Evolutionary conservation across 2,797 vertebrate genomes (phyloP).

Genomic region (Silurus lanzhouensis): DNA sequence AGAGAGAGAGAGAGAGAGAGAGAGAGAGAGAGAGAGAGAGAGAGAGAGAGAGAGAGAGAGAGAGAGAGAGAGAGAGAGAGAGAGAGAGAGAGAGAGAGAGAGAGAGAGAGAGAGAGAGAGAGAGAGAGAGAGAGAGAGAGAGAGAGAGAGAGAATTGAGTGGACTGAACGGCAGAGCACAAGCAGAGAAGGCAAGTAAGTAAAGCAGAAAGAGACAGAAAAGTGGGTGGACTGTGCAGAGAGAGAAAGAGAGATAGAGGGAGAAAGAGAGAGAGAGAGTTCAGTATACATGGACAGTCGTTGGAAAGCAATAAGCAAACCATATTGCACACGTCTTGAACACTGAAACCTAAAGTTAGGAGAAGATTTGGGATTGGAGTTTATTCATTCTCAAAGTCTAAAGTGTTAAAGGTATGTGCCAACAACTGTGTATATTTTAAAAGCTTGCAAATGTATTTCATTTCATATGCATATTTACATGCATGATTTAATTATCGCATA

Average conservation of each 20-base stretch:
- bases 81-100: constrained; percentile 8
- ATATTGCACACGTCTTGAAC: neutral
- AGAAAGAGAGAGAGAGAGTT: neutral
- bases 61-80: constrained; percentile 11
- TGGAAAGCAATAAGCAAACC: constrained; percentile 19
- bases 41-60: constrained; percentile 17
- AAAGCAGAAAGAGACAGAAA: constrained; percentile 20
- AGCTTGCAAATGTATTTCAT: neutral
- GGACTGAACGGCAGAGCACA: constrained; percentile 9
- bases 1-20: neutral
- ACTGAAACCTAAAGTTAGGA: neutral
- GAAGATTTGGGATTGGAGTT: neutral
- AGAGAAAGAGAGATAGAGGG: neutral
- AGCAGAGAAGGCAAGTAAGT: constrained; percentile 37
- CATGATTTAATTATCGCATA: neutral
- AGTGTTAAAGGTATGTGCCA: constrained; percentile 18
- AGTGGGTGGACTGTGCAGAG: constrained; percentile 22
- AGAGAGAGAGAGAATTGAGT: neutral
- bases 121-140: constrained; percentile 7
- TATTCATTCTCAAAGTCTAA: constrained; percentile 2
- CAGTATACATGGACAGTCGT: neutral
- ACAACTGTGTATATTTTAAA: neutral
- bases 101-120: constrained; percentile 5
- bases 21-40: constrained; percentile 1
- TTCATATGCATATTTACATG: neutral